phyloP scores from a whole-genome alignment of 2,113 vertebrate genomes.

The Rhagologus leucostigma region DNA sequence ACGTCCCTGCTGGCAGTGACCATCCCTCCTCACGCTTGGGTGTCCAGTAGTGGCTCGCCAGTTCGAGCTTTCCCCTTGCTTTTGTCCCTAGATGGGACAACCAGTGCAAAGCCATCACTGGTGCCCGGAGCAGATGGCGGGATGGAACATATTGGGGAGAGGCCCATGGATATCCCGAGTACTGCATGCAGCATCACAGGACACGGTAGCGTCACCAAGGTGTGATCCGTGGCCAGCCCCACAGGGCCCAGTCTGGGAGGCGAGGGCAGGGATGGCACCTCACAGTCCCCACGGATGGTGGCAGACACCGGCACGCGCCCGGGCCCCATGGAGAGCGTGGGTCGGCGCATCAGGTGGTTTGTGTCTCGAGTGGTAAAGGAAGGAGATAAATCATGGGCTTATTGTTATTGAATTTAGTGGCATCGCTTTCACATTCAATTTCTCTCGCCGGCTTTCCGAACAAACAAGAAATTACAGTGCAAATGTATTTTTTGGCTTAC shows the following conservation, averaged over 20 bases:
- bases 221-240: fast-evolving
- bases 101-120: fast-evolving
- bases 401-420: constrained; percentile 66
- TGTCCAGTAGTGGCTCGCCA: fast-evolving
- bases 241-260: background rate
- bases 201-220: fast-evolving
- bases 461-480: constrained; percentile 64
- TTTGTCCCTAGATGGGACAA: background rate
- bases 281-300: fast-evolving
- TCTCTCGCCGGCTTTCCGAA: constrained; percentile 21
- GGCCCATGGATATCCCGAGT: fast-evolving
- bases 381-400: constrained; percentile 61
- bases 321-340: fast-evolving
- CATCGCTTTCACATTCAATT: constrained; percentile 54
- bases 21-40: background rate
- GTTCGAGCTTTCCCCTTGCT: fast-evolving
- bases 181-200: fast-evolving
- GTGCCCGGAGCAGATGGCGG: fast-evolving
- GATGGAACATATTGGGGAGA: background rate
- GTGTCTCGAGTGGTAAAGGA: constrained; percentile 34
- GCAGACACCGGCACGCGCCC: fast-evolving
- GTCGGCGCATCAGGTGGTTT: background rate
- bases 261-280: background rate
- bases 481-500: constrained; percentile 63
- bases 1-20: background rate